These are phyloP conservation scores for Acrossocheilus wenchowensis DNA, from an alignment of 2,797 vertebrate genomes.

Conservation along the genomic window DNA sequence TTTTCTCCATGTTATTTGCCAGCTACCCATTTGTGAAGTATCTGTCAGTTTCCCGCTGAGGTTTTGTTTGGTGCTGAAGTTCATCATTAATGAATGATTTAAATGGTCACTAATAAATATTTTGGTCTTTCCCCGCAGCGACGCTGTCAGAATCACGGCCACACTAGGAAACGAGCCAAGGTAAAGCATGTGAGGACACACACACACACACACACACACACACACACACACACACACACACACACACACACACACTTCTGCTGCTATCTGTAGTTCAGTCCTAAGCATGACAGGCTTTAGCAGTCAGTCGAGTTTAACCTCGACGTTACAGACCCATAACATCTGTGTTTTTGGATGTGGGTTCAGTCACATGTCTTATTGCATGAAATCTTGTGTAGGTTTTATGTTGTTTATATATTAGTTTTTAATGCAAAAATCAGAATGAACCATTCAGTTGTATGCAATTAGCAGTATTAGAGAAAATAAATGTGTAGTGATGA, in stretches of 20 bases:
- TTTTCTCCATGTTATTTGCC: not conserved
- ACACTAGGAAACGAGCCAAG: constrained; percentile 96
- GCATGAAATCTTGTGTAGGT: not conserved
- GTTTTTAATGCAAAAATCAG: not conserved
- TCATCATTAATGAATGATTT: constrained; percentile 1
- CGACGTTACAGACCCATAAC: not conserved
- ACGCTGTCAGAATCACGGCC: constrained; percentile 89
- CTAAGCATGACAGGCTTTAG: not conserved
- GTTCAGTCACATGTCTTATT: not conserved
- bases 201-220: not conserved
- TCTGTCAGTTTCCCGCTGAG: too few species aligned
- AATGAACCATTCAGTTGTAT: not conserved
- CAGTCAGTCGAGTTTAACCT: not conserved
- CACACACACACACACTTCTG: not conserved
- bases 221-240: not conserved
- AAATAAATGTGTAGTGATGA: too few species aligned
- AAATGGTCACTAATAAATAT: not conserved
- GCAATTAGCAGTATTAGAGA: not conserved
- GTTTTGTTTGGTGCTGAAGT: constrained; percentile 1
- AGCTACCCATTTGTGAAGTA: not conserved
- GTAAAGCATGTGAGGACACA: constrained; percentile 70
- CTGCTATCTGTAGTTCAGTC: constrained; percentile 8
- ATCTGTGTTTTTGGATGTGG: not conserved
- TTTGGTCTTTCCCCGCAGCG: constrained; percentile 76
- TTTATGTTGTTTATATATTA: not conserved